Base-by-base conservation (phyloP, 1,140 invertebrate genomes). In the Tetranychus urticae region DNA sequence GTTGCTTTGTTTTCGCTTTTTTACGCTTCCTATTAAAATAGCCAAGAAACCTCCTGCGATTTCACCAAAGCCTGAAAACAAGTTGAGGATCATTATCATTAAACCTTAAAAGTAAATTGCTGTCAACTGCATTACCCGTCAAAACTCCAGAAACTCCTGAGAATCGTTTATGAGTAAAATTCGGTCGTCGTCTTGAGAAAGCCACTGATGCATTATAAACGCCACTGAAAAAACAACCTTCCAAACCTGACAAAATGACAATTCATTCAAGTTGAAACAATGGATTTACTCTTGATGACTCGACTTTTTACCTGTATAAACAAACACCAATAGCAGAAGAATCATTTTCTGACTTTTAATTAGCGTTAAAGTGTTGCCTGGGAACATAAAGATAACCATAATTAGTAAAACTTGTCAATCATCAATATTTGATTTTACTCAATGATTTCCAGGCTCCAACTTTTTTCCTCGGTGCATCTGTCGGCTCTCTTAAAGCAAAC, bases 141-240 rank as follows among this genome's bases (percentile, higher is more conserved):
- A n/a, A 50, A 50, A 14, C 23, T 14, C 23, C 23, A n/a, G 48
- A 50, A 14, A n/a, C 14, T n/a, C 48, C 23, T 5, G 14, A 14
- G 14, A n/a, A n/a, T 31, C 31, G 13, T 33, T 52, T 4, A 23
- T 13, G 50, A n/a, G 50, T 52, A 5, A 52, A 31, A 52, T 52
- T 52, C 7, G n/a, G 23, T 52, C 5, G 31, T n/a, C 23, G 70
- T 52, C 77, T 69, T 0, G 88, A 93, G 65, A 88, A 86, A 1
- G 88, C 86, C 63, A 96, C 81, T 66, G 84, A 82, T 0, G 86
- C 79, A 23, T 88, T 84, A 72, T 96, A 97, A 0, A 97, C 89
- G 1, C 88, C 89, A 69, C 86, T 90, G 73, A 86, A 93, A 77
- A 96, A 97, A 86, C 7, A n/a, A 8, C n/a, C 50, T 31, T 31